Base-by-base conservation (phyloP, 2,888 invertebrate species). In the Danaus chrysippus region DNA sequence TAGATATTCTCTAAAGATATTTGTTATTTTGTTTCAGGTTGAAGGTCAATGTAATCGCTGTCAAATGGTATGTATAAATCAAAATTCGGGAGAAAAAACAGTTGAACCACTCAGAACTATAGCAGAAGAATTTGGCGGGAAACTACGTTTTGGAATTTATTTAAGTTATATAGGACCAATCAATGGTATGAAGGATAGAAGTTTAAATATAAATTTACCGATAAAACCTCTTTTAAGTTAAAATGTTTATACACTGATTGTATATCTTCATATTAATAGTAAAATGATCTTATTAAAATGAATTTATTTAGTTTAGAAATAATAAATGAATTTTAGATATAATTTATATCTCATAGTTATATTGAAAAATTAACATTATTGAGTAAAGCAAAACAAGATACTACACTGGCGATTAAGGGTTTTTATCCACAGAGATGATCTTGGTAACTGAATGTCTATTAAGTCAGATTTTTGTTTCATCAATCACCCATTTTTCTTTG, bases 41-140 rank as follows among this genome's bases (percentile, higher is more conserved):
- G 94, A 94, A 70, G 96, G 96, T 0, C 93, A 93, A 52, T 99
- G 98, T 77, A 94, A 94, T 0, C 93, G 99, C 60, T 99, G 99
- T 79, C 97, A 98, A 84, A 98, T 99, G 96, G 95, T 99, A 63
- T 98, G 98, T 80, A 95, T 98, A 65, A 95, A 99, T 84, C 98
- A 98, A 86, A 89, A 92, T 54, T 96, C 95, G 1, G 97, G 97
- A 0, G 89, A 93, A 69, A 96, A 94, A 75, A 95, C 95, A 0
- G 92, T 94, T 0, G 96, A 97, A 79, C 96, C 96, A 0, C 82
- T 97, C 11, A 91, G 94, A 68, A 95, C 96, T 1, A 92, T 97
- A 69, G 93, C 96, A 0, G 93, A 93, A 75, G 92, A 93, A 73
- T 94, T 95, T 75, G 92, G 92, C 63, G 96, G 96, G 1, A 96